Conservation (phyloP, 2,888 invertebrate genomes). For the Philhelius pedissequus region DNA sequence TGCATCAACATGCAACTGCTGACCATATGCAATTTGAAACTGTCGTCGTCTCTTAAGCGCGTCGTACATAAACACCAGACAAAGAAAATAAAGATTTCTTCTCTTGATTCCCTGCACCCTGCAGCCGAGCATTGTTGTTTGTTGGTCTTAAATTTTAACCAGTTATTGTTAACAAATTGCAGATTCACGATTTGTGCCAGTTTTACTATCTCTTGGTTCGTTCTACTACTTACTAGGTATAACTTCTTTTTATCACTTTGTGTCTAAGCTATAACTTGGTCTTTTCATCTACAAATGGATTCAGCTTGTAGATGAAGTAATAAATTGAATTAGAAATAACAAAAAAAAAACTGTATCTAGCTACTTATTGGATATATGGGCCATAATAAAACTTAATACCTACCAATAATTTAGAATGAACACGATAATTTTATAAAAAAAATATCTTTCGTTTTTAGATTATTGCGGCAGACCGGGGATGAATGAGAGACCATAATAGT, state of each 20-base stretch:
- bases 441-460: background rate
- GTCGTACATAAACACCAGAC: background rate
- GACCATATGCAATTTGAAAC: background rate
- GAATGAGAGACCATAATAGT: too few relatives aligned
- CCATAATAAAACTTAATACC: background rate
- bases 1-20: background rate
- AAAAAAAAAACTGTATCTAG: background rate
- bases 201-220: background rate
- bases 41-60: background rate
- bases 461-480: too few relatives aligned
- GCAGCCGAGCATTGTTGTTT: background rate
- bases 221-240: too few relatives aligned
- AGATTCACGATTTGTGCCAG: conserved; percentile 14
- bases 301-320: background rate
- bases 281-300: background rate
- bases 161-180: conserved; percentile 2
- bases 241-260: background rate
- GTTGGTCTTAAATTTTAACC: background rate
- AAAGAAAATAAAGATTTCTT: background rate
- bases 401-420: background rate
- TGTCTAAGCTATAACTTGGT: background rate
- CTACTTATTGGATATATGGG: background rate
- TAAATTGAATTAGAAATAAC: background rate
- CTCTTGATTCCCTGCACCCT: background rate
- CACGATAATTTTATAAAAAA: background rate